Base-by-base conservation (phyloP, 2,113 vertebrate genomes). In the Amblyornis subalaris region DNA sequence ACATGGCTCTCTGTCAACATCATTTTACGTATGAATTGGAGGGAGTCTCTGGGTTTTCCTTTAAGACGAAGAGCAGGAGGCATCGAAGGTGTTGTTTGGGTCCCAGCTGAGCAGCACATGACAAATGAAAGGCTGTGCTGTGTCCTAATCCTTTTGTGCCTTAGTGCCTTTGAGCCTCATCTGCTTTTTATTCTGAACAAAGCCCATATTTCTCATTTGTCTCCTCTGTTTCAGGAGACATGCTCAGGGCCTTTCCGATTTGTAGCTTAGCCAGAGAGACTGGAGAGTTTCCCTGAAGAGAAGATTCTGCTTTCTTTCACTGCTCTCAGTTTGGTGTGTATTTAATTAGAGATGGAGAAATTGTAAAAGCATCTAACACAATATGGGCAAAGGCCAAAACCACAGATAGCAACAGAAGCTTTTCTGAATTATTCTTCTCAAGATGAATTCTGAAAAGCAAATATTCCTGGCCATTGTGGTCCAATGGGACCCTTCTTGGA, bases 141-240 rank as follows among this genome's bases (percentile, higher is more conserved):
- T 92, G 42, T 72, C 91, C 62, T 95, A 91, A 92, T 88, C 74
- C 84, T 89, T 92, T 70, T 92, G 81, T 91, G 81, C 74, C 62
- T 69, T 79, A 44, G 81, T 61, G 74, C 54, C 42, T 87, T 89
- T 78, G 66, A 96, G 66, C 47, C 64, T 91, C 74, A 58, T 94
- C 66, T 89, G 89, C 54, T 89, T 94, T 94, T 85, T 60, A 62
- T 94, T 94, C 60, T 0, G 9, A 93, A 76, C 85, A 95, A 94
- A 95, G 38, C 50, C 57, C 15, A 2, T 48, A 85, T 85, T 95
- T 91, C 54, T 91, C 66, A 66, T 87, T 95, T 95, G 35, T 87
- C 53, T 90, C 40, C 54, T 71, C 61, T 82, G 9, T 89, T 94
- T 76, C 74, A 94, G 84, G 36, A 94, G 80, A 83, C 38, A 15